Percentiles rank a stretch among this genome's conserved stretches.
Conservation (phyloP, 2,113 vertebrate genomes). For the Ivindomyrus marchei region DNA sequence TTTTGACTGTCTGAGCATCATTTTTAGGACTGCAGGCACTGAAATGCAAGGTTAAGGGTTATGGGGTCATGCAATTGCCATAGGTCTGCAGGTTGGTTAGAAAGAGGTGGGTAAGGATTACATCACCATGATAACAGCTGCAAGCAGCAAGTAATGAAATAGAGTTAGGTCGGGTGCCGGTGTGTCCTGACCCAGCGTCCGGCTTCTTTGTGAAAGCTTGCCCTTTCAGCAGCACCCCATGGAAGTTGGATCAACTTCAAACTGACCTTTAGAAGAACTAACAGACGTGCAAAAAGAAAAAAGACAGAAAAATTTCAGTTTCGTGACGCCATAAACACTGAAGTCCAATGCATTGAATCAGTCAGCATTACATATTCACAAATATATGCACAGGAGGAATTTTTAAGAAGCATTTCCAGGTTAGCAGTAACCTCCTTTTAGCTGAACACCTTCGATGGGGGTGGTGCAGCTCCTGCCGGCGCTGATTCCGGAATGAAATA, state of each 20-base stretch:
- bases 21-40: not conserved
- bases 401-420: not conserved
- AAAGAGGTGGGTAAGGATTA: not conserved
- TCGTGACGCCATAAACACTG: not conserved
- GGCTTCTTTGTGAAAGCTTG: slow-evolving; percentile 27
- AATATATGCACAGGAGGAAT: not conserved
- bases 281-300: not conserved
- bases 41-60: not conserved
- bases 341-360: not conserved
- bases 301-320: not conserved
- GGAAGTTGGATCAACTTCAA: slow-evolving; percentile 31
- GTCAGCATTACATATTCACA: not conserved
- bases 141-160: not conserved
- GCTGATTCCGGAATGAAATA: not conserved
- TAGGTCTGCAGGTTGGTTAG: not conserved
- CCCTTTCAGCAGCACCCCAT: slow-evolving; percentile 36
- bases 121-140: not conserved
- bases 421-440: not conserved
- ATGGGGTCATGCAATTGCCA: not conserved
- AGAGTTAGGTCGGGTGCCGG: slow-evolving; percentile 25
- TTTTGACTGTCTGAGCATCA: not conserved
- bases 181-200: not conserved
- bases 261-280: slow-evolving; percentile 35
- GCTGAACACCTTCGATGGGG: not conserved
- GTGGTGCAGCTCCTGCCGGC: not conserved